Conservation (phyloP, 2,888 invertebrate species). For the Aphidius colemani region DNA sequence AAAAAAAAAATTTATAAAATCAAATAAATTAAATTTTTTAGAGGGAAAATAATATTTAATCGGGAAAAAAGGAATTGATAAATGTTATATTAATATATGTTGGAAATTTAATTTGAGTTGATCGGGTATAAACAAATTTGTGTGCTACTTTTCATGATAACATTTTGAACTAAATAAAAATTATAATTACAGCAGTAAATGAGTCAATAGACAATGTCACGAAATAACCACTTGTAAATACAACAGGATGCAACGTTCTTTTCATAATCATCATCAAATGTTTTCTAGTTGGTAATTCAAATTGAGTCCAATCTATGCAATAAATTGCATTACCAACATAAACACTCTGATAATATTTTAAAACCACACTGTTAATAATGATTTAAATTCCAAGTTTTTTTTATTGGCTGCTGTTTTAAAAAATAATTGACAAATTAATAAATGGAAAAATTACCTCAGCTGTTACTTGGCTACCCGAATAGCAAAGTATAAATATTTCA, state of each 20-base stretch:
- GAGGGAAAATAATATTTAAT: too few relatives aligned
- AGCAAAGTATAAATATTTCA: conserved; percentile 15
- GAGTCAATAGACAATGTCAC: conserved; percentile 25
- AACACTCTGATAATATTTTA: conserved; percentile 26
- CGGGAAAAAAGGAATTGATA: too few relatives aligned
- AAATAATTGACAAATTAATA: too few relatives aligned
- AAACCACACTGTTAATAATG: too few relatives aligned
- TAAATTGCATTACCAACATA: conserved; percentile 26
- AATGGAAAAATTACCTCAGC: conserved; percentile 3
- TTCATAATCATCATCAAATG: conserved; percentile 26
- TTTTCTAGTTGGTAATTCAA: conserved; percentile 15
- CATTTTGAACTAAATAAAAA: too few relatives aligned
- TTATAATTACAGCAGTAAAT: conserved; percentile 22
- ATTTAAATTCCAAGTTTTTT: too few relatives aligned
- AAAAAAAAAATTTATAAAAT: too few relatives aligned
- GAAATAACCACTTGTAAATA: conserved; percentile 21
- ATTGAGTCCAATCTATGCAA: conserved; percentile 23
- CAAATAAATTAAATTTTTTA: too few relatives aligned
- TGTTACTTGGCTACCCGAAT: conserved; percentile 14
- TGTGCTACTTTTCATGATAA: too few relatives aligned
- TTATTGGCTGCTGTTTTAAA: too few relatives aligned
- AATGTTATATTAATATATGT: neutral
- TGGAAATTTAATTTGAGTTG: neutral
- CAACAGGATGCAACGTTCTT: conserved; percentile 20
- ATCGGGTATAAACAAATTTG: too few relatives aligned